Conservation (phyloP, 2,888 invertebrate species). For the Stenolophus ochropezus region DNA sequence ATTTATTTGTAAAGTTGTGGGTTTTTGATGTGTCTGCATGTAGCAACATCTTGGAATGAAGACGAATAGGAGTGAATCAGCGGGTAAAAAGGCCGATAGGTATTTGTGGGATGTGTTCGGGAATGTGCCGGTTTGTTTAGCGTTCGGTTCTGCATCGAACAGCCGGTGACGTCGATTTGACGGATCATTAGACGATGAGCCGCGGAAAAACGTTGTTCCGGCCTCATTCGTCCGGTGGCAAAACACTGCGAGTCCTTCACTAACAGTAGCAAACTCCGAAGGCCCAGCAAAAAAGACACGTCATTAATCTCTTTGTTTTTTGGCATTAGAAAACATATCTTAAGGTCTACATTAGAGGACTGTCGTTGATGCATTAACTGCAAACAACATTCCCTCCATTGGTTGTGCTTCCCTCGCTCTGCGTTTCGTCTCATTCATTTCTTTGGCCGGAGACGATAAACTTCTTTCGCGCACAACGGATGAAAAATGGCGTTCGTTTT, state of each 20-base stretch:
- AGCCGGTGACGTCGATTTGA: conserved; percentile 52
- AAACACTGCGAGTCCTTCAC: conserved; percentile 21
- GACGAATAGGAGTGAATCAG: not conserved
- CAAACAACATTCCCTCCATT: conserved; percentile 60
- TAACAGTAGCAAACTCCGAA: conserved; percentile 47
- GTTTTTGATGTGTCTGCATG: not conserved
- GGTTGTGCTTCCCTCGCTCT: conserved; percentile 10
- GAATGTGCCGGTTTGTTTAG: conserved; percentile 14
- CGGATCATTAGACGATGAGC: conserved; percentile 53
- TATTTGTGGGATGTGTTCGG: not conserved
- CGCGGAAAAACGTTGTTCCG: conserved; percentile 54
- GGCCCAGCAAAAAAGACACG: conserved; percentile 54
- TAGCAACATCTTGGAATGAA: not conserved
- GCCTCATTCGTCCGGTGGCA: conserved; percentile 52
- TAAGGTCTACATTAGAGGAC: conserved; percentile 60
- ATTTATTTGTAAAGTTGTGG: too few species aligned
- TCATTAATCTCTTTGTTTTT: conserved; percentile 60
- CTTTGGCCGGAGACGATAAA: conserved; percentile 54
- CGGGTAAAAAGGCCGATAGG: not conserved
- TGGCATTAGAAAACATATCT: conserved; percentile 61
- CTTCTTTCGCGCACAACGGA: conserved; percentile 62
- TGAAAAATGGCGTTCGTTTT: conserved; percentile 64
- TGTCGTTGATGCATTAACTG: conserved; percentile 63
- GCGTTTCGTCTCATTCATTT: conserved; percentile 54
- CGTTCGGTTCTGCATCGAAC: conserved; percentile 18